Conservation (phyloP, 1,140 invertebrate genomes). For the Ceratitis capitata region DNA sequence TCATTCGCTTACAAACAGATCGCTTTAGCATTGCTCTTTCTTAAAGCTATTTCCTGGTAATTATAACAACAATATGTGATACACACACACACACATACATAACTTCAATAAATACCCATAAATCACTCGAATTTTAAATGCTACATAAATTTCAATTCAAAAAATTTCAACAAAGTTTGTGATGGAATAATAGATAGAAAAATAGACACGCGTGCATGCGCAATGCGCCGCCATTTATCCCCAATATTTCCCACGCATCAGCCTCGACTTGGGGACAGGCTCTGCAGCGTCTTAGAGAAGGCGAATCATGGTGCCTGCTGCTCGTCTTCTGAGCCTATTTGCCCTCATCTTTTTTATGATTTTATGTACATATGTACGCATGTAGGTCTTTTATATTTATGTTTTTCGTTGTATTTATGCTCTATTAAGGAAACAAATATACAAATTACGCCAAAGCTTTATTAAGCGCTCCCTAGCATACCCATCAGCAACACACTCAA, state of each 20-base stretch:
- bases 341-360: no score
- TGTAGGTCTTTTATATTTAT: background rate
- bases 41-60: no score
- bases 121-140: constrained; percentile 55
- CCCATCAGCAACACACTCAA: background rate
- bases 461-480: background rate
- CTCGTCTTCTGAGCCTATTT: no score
- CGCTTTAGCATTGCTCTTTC: no score
- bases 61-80: no score
- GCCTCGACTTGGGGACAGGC: background rate
- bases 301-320: no score
- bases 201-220: background rate
- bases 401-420: background rate
- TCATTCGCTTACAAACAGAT: background rate
- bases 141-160: constrained; percentile 17
- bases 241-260: background rate
- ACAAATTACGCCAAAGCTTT: background rate
- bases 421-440: constrained; percentile 11
- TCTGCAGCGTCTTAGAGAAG: background rate
- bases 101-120: constrained; percentile 51
- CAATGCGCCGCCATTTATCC: background rate
- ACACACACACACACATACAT: no score
- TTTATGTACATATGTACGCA: background rate
- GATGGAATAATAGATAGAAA: background rate
- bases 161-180: background rate